Conservation (phyloP, 2,797 vertebrate species). For the Coranthus polyacanthus region DNA sequence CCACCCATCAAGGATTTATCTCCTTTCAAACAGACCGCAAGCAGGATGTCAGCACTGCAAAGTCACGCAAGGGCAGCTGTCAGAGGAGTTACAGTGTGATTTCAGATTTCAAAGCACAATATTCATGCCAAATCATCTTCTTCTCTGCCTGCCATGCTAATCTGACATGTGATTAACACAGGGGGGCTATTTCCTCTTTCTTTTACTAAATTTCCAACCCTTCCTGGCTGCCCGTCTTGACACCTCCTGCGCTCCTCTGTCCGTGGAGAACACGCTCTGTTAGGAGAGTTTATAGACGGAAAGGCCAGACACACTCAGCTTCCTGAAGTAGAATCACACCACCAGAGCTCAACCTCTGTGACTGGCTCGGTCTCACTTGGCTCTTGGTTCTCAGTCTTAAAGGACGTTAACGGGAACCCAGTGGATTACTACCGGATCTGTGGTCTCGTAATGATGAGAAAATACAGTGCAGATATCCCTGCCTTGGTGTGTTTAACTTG, state of each 20-base stretch:
- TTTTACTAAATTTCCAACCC: conserved; percentile 33
- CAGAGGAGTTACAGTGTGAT: conserved; percentile 51
- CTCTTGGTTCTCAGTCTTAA: conserved; percentile 24
- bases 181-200: background rate
- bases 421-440: conserved; percentile 6
- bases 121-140: conserved; percentile 64
- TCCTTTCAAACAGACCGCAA: conserved; percentile 69
- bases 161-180: conserved; percentile 69
- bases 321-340: conserved; percentile 63
- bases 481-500: no score
- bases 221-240: background rate
- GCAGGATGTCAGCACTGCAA: conserved; percentile 57
- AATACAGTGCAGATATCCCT: no score
- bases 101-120: conserved; percentile 72
- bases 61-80: conserved; percentile 75
- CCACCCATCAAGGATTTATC: conserved; percentile 70
- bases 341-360: conserved; percentile 49
- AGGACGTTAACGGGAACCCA: conserved; percentile 6
- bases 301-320: conserved; percentile 56
- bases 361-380: conserved; percentile 32
- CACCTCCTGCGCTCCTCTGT: background rate
- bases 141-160: conserved; percentile 64
- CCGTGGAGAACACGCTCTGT: conserved; percentile 22
- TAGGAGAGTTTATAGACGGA: conserved; percentile 47
- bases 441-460: background rate